Evolutionary conservation across 2,888 invertebrate species (phyloP).

Genomic region (Drosophila bunnanda): DNA sequence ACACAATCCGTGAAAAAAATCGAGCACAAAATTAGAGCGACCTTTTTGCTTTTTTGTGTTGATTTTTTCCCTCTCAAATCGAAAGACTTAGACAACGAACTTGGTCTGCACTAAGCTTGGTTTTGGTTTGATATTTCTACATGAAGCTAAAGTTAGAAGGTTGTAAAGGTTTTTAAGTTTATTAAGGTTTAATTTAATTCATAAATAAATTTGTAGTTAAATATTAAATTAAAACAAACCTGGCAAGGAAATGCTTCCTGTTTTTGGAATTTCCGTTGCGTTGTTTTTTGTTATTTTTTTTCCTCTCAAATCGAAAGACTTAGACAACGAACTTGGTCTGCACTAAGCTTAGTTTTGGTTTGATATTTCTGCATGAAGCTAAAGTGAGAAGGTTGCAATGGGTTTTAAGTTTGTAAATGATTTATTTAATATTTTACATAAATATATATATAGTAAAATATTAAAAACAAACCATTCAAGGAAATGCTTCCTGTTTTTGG

Average conservation of each 20-base stretch:
- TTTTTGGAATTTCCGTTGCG: too few species aligned
- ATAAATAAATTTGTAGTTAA: background rate
- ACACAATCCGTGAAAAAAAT: conserved; percentile 63
- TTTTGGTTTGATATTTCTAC: conserved; percentile 40
- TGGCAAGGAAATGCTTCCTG: background rate
- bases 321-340: conserved; percentile 65
- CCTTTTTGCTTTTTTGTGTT: conserved; percentile 50
- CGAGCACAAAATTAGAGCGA: conserved; percentile 48
- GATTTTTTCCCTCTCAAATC: conserved; percentile 52
- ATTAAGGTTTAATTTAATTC: background rate
- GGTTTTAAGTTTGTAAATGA: too few species aligned
- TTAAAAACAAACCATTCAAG: background rate
- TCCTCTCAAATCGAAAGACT: conserved; percentile 71
- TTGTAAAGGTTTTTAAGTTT: background rate
- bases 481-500: background rate
- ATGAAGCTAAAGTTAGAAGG: conserved; percentile 26
- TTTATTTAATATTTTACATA: too few species aligned
- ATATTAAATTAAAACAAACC: background rate
- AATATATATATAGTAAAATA: too few species aligned
- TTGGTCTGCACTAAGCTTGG: conserved; percentile 33
- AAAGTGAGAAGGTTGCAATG: too few species aligned
- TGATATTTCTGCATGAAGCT: conserved; percentile 45
- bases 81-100: conserved; percentile 77
- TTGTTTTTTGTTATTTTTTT: conserved; percentile 25
- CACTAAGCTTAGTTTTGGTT: conserved; percentile 30